Conservation (phyloP, 64 coral and sea anemone genomes). For the Platygyra sinensis region DNA sequence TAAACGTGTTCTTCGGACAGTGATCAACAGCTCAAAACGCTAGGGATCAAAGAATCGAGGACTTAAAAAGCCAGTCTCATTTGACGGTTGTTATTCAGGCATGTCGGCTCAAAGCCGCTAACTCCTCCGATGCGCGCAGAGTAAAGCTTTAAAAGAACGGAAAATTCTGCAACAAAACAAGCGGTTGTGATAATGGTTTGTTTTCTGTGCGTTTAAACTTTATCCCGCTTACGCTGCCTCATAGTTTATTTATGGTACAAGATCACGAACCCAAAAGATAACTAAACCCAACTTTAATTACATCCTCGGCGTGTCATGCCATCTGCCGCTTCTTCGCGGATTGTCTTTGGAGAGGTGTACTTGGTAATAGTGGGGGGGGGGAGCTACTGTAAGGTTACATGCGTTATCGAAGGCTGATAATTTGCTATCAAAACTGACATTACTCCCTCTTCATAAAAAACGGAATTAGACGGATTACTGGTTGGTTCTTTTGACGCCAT, state of each 20-base stretch:
- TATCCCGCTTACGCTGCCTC: constrained; percentile 1
- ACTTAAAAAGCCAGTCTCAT: not conserved
- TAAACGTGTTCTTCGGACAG: not conserved
- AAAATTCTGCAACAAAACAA: not conserved
- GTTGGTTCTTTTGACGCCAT: not conserved
- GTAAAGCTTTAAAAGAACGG: not conserved
- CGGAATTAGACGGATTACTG: constrained; percentile 43
- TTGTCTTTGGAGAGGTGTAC: not conserved
- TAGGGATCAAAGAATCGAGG: not conserved
- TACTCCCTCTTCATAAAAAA: constrained; percentile 55
- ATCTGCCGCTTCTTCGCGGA: not conserved
- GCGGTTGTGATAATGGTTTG: no score
- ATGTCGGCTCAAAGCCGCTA: no score
- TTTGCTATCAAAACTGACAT: constrained; percentile 38
- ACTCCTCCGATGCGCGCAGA: no score
- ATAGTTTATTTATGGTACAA: constrained; percentile 42
- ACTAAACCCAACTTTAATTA: constrained; percentile 23
- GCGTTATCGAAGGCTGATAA: constrained; percentile 14
- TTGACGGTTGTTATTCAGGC: not conserved
- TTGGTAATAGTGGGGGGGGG: no score
- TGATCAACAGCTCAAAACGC: no score
- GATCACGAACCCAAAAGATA: not conserved
- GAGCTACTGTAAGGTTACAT: not conserved
- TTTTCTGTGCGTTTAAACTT: not conserved
- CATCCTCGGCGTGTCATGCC: not conserved